phyloP scores from a whole-genome alignment of 1,140 invertebrate genomes.

The Drosophila pallidifrons region DNA sequence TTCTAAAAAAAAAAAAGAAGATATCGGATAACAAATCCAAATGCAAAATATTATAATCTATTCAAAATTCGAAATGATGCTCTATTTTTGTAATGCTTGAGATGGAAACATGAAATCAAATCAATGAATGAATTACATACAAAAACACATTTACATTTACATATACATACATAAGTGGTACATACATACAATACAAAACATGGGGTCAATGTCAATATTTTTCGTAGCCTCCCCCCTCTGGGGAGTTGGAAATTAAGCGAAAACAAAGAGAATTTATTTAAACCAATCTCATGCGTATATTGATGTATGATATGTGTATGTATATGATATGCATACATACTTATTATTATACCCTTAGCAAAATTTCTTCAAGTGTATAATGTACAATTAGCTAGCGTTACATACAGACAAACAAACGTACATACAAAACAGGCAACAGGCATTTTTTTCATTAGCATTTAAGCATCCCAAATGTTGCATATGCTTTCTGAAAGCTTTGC shows the following conservation, averaged over 20 bases:
- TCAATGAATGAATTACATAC: conserved; percentile 18
- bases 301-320: conserved; percentile 9
- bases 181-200: background rate
- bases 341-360: conserved; percentile 54
- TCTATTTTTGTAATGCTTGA: conserved; percentile 76
- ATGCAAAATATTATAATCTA: conserved; percentile 25
- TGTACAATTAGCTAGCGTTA: conserved; percentile 71
- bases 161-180: conserved; percentile 24
- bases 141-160: conserved; percentile 24
- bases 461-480: conserved; percentile 10
- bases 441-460: conserved; percentile 31
- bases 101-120: conserved; percentile 32
- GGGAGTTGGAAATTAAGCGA: conserved; percentile 8
- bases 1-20: conserved; percentile 28
- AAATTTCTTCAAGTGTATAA: conserved; percentile 74
- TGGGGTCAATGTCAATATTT: conserved; percentile 45
- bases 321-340: conserved; percentile 7
- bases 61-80: conserved; percentile 43
- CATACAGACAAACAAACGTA: conserved; percentile 3
- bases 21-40: conserved; percentile 9
- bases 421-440: background rate
- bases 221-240: conserved; percentile 40
- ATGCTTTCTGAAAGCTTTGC: conserved; percentile 44
- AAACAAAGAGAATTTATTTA: conserved; percentile 64
- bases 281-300: conserved; percentile 10